phyloP scores from a whole-genome alignment of 2,888 invertebrate species.

The Dynastes maya region DNA sequence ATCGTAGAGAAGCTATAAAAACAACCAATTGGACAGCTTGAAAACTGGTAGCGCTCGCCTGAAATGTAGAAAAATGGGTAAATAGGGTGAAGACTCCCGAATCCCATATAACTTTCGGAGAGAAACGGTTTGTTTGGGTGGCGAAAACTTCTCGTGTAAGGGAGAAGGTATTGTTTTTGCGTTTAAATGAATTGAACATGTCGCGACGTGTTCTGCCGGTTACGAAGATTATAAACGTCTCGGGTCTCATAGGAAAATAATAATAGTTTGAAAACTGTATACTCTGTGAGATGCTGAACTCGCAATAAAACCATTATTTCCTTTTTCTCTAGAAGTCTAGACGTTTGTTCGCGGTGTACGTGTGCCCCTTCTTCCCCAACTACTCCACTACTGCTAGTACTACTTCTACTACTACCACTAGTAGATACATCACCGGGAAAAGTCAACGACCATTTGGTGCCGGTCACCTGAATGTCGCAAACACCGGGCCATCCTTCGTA shows the following conservation, averaged over 20 bases:
- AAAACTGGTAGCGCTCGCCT: constrained; percentile 5
- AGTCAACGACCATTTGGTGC: constrained; percentile 62
- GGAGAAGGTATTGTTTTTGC: constrained; percentile 36
- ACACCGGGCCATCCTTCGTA: constrained; percentile 59
- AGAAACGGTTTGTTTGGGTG: constrained; percentile 37
- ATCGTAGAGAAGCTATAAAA: not conserved
- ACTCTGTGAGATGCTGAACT: constrained; percentile 17
- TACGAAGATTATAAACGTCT: constrained; percentile 28
- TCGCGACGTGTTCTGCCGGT: constrained; percentile 21
- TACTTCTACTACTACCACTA: constrained; percentile 21
- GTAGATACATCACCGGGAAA: constrained; percentile 58
- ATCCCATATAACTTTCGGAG: constrained; percentile 12
- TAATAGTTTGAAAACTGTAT: constrained; percentile 56
- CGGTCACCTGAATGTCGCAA: constrained; percentile 63
- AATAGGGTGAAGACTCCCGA: constrained; percentile 39
- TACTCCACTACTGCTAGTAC: not conserved
- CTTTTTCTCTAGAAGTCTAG: constrained; percentile 60
- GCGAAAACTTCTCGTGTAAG: constrained; percentile 2
- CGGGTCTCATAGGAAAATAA: constrained; percentile 51
- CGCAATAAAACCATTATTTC: constrained; percentile 58
- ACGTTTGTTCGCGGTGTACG: constrained; percentile 52
- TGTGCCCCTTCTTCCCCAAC: constrained; percentile 37
- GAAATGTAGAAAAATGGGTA: constrained; percentile 43
- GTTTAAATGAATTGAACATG: constrained; percentile 41
- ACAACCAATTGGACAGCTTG: constrained; percentile 21